Evolutionary conservation across 2,113 vertebrate species (phyloP).

Genomic region (Bagarius yarrelli): DNA sequence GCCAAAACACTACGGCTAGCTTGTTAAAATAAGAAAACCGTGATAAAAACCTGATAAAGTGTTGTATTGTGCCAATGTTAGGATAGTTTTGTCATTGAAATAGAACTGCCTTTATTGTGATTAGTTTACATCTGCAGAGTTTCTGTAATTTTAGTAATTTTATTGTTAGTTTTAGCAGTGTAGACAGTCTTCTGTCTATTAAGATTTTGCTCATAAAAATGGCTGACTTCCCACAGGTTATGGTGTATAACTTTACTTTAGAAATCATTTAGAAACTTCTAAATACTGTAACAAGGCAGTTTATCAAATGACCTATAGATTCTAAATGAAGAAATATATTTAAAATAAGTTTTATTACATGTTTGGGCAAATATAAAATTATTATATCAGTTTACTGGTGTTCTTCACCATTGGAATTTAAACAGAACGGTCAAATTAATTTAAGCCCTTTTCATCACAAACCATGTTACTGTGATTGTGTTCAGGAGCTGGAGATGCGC

Average conservation of each 20-base stretch:
- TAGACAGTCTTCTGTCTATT: not conserved
- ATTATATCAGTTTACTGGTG: not conserved
- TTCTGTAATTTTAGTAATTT: not conserved
- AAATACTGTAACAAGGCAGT: too few relatives aligned
- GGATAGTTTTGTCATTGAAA: not conserved
- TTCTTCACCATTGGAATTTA: not conserved
- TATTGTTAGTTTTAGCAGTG: not conserved
- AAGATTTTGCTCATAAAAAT: too few relatives aligned
- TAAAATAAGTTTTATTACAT: not conserved
- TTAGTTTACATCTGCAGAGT: not conserved
- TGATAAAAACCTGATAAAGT: not conserved
- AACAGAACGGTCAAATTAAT: not conserved
- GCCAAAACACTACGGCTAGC: not conserved
- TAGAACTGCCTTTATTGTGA: not conserved
- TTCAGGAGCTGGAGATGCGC: constrained; percentile 83
- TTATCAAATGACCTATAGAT: not conserved
- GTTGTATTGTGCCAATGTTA: not conserved
- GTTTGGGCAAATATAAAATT: not conserved
- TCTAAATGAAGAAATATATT: not conserved
- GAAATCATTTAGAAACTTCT: too few relatives aligned
- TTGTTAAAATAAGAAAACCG: not conserved
- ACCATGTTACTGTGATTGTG: not conserved
- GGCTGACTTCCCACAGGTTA: too few relatives aligned
- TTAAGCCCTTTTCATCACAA: not conserved
- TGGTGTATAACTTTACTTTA: not conserved